Conservation (phyloP, 1,140 invertebrate species). For the Drosophila tani region DNA sequence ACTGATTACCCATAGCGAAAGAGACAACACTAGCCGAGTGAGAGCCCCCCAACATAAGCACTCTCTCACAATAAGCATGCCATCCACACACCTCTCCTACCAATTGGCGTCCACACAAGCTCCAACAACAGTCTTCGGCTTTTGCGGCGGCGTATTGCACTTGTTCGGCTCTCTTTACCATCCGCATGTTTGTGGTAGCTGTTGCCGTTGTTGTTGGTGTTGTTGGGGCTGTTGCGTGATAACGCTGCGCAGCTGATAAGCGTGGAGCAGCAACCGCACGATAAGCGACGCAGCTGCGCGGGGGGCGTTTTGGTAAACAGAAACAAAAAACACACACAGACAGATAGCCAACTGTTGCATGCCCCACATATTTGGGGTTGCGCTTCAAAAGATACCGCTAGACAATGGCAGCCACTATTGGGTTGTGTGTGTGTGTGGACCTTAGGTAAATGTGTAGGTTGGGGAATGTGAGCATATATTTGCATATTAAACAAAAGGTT, state of each 20-base stretch:
- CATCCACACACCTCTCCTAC: slow-evolving; percentile 6
- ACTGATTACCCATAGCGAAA: not conserved
- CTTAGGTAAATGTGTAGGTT: slow-evolving; percentile 19
- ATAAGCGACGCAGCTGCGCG: slow-evolving; percentile 37
- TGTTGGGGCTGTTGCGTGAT: slow-evolving; percentile 40
- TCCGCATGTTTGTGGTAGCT: slow-evolving; percentile 29
- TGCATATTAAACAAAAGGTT: slow-evolving; percentile 23
- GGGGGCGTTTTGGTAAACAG: slow-evolving; percentile 36
- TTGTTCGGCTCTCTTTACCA: slow-evolving; percentile 62
- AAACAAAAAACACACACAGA: slow-evolving; percentile 19
- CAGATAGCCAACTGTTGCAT: slow-evolving; percentile 50
- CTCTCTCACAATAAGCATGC: not conserved
- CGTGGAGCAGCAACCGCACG: slow-evolving; percentile 30
- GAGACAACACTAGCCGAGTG: slow-evolving; percentile 2
- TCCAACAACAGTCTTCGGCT: slow-evolving; percentile 26
- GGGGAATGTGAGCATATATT: slow-evolving; percentile 31
- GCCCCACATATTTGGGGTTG: slow-evolving; percentile 51
- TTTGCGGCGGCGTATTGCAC: slow-evolving; percentile 72
- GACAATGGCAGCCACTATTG: slow-evolving; percentile 17
- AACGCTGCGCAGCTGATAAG: slow-evolving; percentile 56
- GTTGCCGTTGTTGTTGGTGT: slow-evolving; percentile 16
- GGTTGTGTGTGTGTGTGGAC: not conserved
- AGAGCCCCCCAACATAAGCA: slow-evolving; percentile 21
- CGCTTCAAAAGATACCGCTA: slow-evolving; percentile 44
- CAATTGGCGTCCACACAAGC: slow-evolving; percentile 33